Evolutionary conservation across 1,140 invertebrate species (phyloP).

Genomic region (Yoshiicerus persimilis): DNA sequence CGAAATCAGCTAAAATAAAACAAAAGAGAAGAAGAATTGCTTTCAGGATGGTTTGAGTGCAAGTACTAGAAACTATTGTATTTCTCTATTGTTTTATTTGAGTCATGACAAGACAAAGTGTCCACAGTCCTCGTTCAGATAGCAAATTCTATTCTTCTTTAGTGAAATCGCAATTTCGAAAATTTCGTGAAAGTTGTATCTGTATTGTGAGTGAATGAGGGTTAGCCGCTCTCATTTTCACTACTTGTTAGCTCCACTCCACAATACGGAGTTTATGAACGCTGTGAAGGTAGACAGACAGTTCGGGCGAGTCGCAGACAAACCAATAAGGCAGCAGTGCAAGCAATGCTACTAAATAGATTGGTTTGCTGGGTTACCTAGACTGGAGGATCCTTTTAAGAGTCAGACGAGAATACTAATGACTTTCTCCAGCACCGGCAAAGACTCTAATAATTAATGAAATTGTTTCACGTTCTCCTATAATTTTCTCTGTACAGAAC

Average conservation of each 20-base stretch:
- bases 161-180: not conserved
- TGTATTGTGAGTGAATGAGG: not conserved
- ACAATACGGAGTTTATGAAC: not conserved
- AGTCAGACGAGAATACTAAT: not conserved
- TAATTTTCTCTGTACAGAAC: not conserved
- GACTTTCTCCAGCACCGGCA: not conserved
- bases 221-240: not conserved
- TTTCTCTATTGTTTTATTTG: not conserved
- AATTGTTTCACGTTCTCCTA: not conserved
- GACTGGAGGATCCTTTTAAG: not conserved
- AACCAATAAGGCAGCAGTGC: not conserved
- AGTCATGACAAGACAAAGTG: not conserved
- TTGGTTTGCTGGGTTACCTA: not conserved
- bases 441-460: not conserved
- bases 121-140: not conserved
- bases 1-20: not conserved
- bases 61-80: not conserved
- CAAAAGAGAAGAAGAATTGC: not conserved
- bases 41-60: not conserved
- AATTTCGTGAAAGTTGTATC: not conserved
- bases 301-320: not conserved
- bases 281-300: not conserved
- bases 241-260: not conserved
- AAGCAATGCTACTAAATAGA: not conserved
- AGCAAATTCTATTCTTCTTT: not conserved